Evolutionary conservation across 2,888 invertebrate genomes (phyloP).

Genomic region (Epinotia ramella): DNA sequence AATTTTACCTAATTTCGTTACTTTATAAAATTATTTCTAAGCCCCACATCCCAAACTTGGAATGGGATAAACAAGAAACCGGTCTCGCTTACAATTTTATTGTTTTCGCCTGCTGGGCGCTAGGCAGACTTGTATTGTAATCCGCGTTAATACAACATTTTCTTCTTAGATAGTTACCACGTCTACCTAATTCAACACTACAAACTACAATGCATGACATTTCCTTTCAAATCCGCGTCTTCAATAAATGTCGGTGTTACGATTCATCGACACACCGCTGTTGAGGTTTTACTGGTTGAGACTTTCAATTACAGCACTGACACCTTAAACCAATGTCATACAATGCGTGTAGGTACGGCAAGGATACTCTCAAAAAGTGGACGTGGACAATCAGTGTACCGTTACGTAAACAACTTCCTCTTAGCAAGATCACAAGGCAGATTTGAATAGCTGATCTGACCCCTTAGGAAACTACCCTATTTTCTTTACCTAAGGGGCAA

Average conservation of each 20-base stretch:
- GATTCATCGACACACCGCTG: background rate
- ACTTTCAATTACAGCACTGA: conserved; percentile 3
- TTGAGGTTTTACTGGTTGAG: conserved; percentile 12
- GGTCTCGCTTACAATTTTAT: conserved; percentile 63
- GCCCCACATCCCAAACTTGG: conserved; percentile 48
- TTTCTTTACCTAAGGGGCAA: background rate
- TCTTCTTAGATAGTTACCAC: background rate
- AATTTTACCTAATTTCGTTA: conserved; percentile 21
- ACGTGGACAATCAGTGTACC: background rate
- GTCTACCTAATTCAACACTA: background rate
- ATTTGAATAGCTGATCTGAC: background rate
- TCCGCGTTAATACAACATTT: conserved; percentile 75
- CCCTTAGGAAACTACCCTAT: background rate
- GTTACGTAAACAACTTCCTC: background rate
- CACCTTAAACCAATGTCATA: conserved; percentile 18
- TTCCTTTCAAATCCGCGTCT: conserved; percentile 6
- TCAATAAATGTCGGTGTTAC: conserved; percentile 14
- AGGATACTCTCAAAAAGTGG: conserved; percentile 1
- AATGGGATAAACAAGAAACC: conserved; percentile 56
- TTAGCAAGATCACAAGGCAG: background rate
- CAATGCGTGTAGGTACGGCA: conserved; percentile 4
- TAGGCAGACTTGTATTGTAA: conserved; percentile 59
- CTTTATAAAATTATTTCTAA: conserved; percentile 24
- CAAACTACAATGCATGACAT: conserved; percentile 5
- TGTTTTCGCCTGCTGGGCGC: conserved; percentile 69